These are phyloP conservation scores for Sinodicranocentrus sp. DNA, from an alignment of 2,888 invertebrate genomes.

Conservation along the genomic window DNA sequence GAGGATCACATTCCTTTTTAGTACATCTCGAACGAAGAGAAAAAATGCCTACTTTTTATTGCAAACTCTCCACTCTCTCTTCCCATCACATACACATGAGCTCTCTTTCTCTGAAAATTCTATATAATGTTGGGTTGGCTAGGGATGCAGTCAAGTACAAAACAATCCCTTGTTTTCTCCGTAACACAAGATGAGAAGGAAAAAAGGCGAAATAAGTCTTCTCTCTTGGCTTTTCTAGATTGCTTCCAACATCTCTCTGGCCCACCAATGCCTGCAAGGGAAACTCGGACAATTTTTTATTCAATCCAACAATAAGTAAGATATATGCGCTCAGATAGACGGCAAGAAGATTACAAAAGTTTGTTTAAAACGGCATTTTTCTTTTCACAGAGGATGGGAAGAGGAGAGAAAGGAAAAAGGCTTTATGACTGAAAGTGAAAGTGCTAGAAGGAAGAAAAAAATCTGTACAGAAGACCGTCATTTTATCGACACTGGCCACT, in stretches of 20 bases:
- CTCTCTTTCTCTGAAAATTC: slow-evolving; percentile 21
- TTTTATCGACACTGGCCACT: slow-evolving; percentile 60
- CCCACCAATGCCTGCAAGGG: slow-evolving; percentile 40
- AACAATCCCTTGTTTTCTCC: slow-evolving; percentile 28
- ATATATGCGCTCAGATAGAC: slow-evolving; percentile 49
- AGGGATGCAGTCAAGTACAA: no score
- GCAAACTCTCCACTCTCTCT: slow-evolving; percentile 37
- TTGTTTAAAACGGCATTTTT: slow-evolving; percentile 57
- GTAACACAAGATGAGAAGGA: neutral
- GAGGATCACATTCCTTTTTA: slow-evolving; percentile 40
- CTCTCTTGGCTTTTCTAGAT: neutral
- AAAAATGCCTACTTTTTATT: slow-evolving; percentile 32
- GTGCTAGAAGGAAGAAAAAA: slow-evolving; percentile 28
- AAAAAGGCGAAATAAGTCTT: slow-evolving; percentile 1
- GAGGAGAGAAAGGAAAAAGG: slow-evolving; percentile 17
- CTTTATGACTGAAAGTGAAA: slow-evolving; percentile 49
- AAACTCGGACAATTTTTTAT: slow-evolving; percentile 52
- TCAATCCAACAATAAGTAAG: slow-evolving; percentile 59
- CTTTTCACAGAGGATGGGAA: slow-evolving; percentile 5
- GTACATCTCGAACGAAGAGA: slow-evolving; percentile 20
- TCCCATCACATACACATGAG: neutral
- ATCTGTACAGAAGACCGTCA: slow-evolving; percentile 19
- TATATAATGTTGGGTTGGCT: no score
- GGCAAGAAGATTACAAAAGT: slow-evolving; percentile 61
- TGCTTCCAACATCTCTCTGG: slow-evolving; percentile 27